phyloP scores from a whole-genome alignment of 2,888 invertebrate genomes.

The Drosophila falleni region DNA sequence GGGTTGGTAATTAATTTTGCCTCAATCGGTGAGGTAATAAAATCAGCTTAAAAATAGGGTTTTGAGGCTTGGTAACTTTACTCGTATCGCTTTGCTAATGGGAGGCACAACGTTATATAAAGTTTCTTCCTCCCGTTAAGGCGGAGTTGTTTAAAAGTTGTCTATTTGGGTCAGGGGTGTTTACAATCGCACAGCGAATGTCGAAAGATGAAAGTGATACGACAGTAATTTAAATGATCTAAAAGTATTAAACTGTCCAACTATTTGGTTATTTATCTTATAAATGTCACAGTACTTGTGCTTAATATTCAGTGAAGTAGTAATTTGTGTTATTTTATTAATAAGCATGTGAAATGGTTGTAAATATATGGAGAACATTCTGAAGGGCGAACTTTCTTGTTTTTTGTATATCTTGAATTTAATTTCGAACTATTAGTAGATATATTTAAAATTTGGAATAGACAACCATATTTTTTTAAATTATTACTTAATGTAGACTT shows the following conservation, averaged over 20 bases:
- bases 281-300: background rate
- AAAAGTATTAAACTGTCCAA: background rate
- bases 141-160: conserved; percentile 54
- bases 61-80: conserved; percentile 21
- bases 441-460: too few relatives aligned
- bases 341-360: too few relatives aligned
- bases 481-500: too few relatives aligned
- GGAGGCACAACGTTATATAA: conserved; percentile 15
- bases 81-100: conserved; percentile 35
- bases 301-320: background rate
- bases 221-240: conserved; percentile 18
- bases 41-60: conserved; percentile 41
- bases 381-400: too few relatives aligned
- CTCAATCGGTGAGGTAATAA: conserved; percentile 49
- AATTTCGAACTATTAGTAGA: too few relatives aligned
- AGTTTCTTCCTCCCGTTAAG: conserved; percentile 29
- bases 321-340: background rate
- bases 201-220: conserved; percentile 46
- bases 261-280: conserved; percentile 4
- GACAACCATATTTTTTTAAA: too few relatives aligned
- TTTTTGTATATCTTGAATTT: too few relatives aligned
- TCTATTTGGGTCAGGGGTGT: conserved; percentile 64
- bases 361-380: too few relatives aligned
- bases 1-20: conserved; percentile 72
- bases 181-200: conserved; percentile 23